These are phyloP conservation scores for Mobula birostris DNA, from an alignment of 2,113 vertebrate species.

Conservation along the genomic window DNA sequence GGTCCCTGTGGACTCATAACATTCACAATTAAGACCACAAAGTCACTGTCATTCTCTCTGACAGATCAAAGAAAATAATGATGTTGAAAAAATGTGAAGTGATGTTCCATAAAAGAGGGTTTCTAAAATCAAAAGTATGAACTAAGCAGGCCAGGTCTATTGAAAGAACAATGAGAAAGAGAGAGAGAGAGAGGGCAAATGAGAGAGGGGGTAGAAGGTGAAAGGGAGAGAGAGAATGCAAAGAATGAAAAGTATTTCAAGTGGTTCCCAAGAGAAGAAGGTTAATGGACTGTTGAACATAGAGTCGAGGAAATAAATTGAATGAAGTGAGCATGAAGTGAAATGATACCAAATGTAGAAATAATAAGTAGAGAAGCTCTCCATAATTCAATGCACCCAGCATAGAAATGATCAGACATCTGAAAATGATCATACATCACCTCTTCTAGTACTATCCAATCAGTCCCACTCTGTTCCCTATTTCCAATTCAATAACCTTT, in stretches of 20 bases:
- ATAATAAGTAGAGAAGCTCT: background rate
- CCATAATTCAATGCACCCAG: background rate
- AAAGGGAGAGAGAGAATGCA: background rate
- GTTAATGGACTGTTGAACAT: conserved; percentile 24
- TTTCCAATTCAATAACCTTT: background rate
- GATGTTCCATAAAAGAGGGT: too few species aligned
- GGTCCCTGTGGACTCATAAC: background rate
- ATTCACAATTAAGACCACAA: background rate
- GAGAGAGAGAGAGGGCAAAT: background rate
- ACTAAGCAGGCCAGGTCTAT: background rate
- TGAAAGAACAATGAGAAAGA: background rate
- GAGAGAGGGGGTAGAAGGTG: background rate
- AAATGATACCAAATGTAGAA: conserved; percentile 1
- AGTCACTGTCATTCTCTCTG: background rate
- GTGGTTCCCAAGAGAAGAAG: background rate
- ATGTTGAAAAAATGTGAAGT: background rate
- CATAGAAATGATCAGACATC: background rate
- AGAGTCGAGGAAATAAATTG: background rate
- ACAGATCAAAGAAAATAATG: background rate
- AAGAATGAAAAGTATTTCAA: background rate
- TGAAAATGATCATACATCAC: background rate
- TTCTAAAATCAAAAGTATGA: too few species aligned
- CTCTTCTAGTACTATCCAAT: background rate
- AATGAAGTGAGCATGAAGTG: conserved; percentile 18
- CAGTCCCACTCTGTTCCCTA: background rate